Base-by-base conservation (phyloP, 2,797 vertebrate genomes). In the Gadopsis bispinosus region DNA sequence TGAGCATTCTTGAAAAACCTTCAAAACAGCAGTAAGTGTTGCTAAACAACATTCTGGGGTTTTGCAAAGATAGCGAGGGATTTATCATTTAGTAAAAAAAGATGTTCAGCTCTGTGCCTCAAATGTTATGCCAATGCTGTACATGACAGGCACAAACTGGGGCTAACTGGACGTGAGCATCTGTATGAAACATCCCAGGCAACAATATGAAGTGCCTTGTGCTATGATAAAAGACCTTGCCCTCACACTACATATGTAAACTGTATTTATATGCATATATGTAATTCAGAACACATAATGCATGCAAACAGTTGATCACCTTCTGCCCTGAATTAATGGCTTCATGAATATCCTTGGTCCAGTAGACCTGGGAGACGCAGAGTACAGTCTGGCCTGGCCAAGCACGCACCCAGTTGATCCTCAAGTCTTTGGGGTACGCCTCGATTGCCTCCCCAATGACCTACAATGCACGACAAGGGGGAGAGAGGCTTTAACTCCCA, bases 361-460 rank as follows among this genome's bases (percentile, higher is more conserved):
- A 98, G 84, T 94, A 98, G 59, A 93, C 94, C 65, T 98, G 97
- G 10, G 97, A 98, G 48, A 97, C 97, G 77, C 97, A 98, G 69
- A 98, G 95, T 51, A 97, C 97, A 0, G 96, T 95, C 91, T 98
- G 97, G 43, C 97, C 97, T 0, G 97, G 97, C 96, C 97, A 97
- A 2, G 95, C 95, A 56, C 94, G 92, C 66, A 98, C 96, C 97
- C 96, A 97, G 7, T 95, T 79, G 69, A 96, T 95, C 66, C 96
- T 93, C 59, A 73, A 5, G 69, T 92, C 85, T 47, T 91, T 90
- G 17, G 93, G 93, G 83, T 97, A 97, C 0, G 96, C 96, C 50
- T 87, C 59, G 14, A 96, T 92, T 7, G 97, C 96, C 16, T 95
- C 90, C 47, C 90, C 92, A 68, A 96, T 96, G 26, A 97, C 96